Evolutionary conservation across 2,888 invertebrate species (phyloP), one percentile per base, ranked within the genome.

Genomic region (Troglohyphantes excavatus): DNA sequence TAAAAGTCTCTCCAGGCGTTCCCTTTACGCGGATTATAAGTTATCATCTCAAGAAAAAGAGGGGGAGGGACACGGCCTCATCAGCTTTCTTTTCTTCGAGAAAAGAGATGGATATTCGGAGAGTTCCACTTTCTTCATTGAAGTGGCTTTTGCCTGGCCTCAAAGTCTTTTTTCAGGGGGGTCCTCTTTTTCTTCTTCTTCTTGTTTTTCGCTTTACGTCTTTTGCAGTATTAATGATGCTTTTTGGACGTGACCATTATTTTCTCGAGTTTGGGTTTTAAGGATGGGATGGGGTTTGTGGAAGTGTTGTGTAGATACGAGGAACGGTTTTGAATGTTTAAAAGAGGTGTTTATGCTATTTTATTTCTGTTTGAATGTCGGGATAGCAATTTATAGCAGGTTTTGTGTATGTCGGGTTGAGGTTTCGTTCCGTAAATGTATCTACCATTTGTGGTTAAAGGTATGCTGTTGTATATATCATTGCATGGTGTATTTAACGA

Each of bases 231-330:
- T 88, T 88, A 88, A 88, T 88, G 88, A 88, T 88, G 82, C 19
- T 82, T 23, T 73, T 53, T 26, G 61, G 75, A 88, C 88, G 88
- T 88, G 88, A 88, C 88, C 67, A 88, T 88, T 88, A 88, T 88
- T 88, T 87, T 88, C 67, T 21, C 21, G 73, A 43, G 21, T 79
- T 79, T 63, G 26, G 78, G n/a, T 65, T 23, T n/a, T 5, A 26
- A 43, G 43, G 46, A 23, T 46, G 72, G 43, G 46, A 23, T 46
- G 43, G 21, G 3, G 5, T 17, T 29, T 7, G 29, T 33, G 29
- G 17, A 33, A 46, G 26, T 63, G 63, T 61, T 3, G 33, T 70
- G 26, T 53, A 53, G 53, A 53, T 53, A 53, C n/a, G 53, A 53
- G n/a, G n/a, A 53, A 3, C 13, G 53, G n/a, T 3, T 46, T 46